Percentiles rank a stretch among this genome's conserved stretches.
These are phyloP conservation scores for Drosophila subsilvestris DNA, from an alignment of 2,888 invertebrate genomes.

Conservation along the genomic window DNA sequence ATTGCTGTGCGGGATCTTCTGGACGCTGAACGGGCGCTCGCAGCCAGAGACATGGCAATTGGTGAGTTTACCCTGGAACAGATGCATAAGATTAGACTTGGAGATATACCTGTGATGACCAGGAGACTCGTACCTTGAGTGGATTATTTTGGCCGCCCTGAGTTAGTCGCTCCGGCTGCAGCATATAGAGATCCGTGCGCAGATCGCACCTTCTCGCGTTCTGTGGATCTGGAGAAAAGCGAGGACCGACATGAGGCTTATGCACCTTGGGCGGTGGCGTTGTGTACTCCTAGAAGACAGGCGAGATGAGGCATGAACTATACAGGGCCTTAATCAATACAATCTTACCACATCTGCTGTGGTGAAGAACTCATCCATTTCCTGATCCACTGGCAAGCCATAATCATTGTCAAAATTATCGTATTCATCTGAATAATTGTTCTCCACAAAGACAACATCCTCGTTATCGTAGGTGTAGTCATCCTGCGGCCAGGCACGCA, in stretches of 20 bases:
- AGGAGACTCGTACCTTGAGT: conserved; percentile 85
- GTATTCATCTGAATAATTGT: conserved; percentile 83
- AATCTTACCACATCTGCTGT: conserved; percentile 82
- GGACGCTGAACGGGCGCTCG: conserved; percentile 96
- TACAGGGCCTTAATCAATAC: not conserved
- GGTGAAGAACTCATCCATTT: conserved; percentile 82
- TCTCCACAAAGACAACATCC: conserved; percentile 81
- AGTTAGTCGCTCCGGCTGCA: conserved; percentile 92
- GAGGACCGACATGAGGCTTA: conserved; percentile 79
- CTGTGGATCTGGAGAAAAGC: conserved; percentile 85
- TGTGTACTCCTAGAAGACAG: conserved; percentile 76
- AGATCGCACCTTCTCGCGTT: conserved; percentile 93
- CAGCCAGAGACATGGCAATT: conserved; percentile 95
- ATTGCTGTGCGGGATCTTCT: conserved; percentile 95
- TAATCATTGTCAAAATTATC: conserved; percentile 82
- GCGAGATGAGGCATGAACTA: not conserved
- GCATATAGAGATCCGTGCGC: conserved; percentile 92
- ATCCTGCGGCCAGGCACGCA: conserved; percentile 83
- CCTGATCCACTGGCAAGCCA: conserved; percentile 81
- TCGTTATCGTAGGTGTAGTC: conserved; percentile 82
- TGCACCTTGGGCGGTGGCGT: conserved; percentile 82
- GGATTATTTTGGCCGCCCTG: conserved; percentile 92
- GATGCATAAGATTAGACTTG: not conserved
- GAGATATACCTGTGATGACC: not conserved
- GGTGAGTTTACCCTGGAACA: conserved; percentile 89